Base-by-base conservation (phyloP, 1,140 invertebrate genomes). In the Caenorhabditis briggsae region DNA sequence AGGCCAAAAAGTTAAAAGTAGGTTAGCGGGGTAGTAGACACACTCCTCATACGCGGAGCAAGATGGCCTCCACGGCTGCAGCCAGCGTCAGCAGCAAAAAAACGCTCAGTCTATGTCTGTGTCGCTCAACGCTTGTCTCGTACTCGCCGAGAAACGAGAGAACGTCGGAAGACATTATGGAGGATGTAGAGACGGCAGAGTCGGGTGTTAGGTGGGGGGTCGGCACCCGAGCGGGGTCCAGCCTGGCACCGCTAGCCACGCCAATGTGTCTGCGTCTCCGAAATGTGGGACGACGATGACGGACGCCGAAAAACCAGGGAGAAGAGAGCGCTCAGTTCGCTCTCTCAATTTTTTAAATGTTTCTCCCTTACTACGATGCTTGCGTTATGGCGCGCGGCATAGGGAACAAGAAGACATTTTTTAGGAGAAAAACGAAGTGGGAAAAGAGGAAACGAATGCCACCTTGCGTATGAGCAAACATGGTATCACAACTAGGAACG, bases 401-500 rank as follows among this genome's bases (percentile, higher is more conserved):
- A 16, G 70, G 70, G 33, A 20, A 20, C 11, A 25, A 65, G 18
- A 65, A 18, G 61, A 65, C 9, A n/a, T 33, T 25, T 12, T 23
- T 23, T 12, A n/a, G 61, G 25, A n/a, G 23, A 23, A 78, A 20
- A 23, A 78, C 50, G 53, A 78, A 78, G 70, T 78, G 70, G 70
- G 70, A 53, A 78, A 78, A 78, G 70, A 78, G 70, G 70, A 78
- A 78, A 78, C 70, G 70, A 78, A 78, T 78, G 70, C 70, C 70
- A 78, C 70, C 70, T 78, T 78, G 18, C 46, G 70, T 78, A 78
- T 78, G 70, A 78, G 70, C 70, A 78, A 78, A 78, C 70, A 78
- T 78, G 70, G 70, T 78, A 78, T 78, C 70, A 78, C 46, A 78
- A n/a, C 70, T 9, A 33, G 33, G 7, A 14, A 8, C 46, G 41